These are phyloP conservation scores for Microcebus jonahi DNA, from an alignment of 2,113 vertebrate genomes.

Conservation along the genomic window DNA sequence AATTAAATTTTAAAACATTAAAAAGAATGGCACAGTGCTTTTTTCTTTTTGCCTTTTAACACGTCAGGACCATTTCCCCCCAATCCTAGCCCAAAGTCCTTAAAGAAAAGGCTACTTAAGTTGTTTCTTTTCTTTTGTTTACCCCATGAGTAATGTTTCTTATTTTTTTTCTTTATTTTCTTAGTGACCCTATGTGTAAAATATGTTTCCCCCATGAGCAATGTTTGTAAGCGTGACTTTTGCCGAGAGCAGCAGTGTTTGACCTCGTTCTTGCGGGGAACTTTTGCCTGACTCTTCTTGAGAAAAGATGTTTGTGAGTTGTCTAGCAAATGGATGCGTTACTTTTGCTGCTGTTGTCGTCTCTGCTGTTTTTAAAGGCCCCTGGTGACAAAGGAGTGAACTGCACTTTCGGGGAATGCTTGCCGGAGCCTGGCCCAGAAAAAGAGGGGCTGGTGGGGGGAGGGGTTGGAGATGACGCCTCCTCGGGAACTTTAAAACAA, in stretches of 20 bases:
- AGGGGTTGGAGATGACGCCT: not conserved
- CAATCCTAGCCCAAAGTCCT: not conserved
- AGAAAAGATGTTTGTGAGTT: slow-evolving; percentile 44
- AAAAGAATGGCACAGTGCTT: not conserved
- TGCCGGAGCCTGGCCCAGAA: not conserved
- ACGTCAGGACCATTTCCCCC: accelerated
- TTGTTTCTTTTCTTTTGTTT: not conserved
- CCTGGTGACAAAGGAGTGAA: slow-evolving; percentile 51
- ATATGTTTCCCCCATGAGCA: not conserved
- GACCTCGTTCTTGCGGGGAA: slow-evolving; percentile 59
- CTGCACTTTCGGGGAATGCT: not conserved
- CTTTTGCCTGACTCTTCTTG: slow-evolving; percentile 4
- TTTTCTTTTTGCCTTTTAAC: not conserved
- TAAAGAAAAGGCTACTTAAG: not conserved
- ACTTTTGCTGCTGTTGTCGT: not conserved
- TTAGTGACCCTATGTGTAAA: too few species aligned
- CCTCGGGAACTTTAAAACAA: not conserved
- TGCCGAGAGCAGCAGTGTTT: not conserved
- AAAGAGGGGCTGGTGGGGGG: not conserved
- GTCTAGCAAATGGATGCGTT: not conserved
- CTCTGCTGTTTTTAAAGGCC: not conserved
- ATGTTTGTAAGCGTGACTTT: slow-evolving; percentile 45
- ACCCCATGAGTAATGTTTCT: not conserved
- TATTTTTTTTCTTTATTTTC: not conserved
- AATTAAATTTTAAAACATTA: not conserved